phyloP scores from a whole-genome alignment of 1,140 invertebrate genomes.

The Euglossa dilemma region DNA sequence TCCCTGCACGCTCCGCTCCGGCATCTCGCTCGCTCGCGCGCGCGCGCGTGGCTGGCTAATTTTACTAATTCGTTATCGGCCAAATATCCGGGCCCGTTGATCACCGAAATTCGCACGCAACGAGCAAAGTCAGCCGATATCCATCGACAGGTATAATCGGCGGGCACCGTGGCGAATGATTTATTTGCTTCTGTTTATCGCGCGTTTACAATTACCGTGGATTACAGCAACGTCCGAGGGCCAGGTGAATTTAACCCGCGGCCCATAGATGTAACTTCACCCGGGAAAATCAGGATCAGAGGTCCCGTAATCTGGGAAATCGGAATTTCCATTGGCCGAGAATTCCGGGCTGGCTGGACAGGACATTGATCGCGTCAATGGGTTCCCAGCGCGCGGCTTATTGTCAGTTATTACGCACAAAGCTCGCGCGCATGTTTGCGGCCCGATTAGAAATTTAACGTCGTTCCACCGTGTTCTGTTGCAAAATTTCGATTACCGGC shows the following conservation, averaged over 20 bases:
- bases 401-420: constrained; percentile 4
- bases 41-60: not conserved
- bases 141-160: not conserved
- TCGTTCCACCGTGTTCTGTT: too few species aligned
- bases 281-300: constrained; percentile 9
- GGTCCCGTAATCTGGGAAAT: constrained; percentile 12
- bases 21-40: not conserved
- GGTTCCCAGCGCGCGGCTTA: not conserved
- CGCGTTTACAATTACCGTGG: not conserved
- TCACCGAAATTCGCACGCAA: not conserved
- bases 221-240: not conserved
- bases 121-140: not conserved
- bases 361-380: constrained; percentile 12
- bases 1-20: too few species aligned
- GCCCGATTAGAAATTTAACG: not conserved
- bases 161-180: not conserved
- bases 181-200: not conserved
- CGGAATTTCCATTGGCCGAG: constrained; percentile 3
- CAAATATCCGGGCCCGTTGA: too few species aligned
- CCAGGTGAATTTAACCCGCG: not conserved
- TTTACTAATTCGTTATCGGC: not conserved
- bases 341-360: not conserved
- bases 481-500: too few species aligned
- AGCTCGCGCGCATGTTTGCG: not conserved
- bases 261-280: not conserved